phyloP scores from a whole-genome alignment of 2,113 vertebrate species.

The Hyla sarda region DNA sequence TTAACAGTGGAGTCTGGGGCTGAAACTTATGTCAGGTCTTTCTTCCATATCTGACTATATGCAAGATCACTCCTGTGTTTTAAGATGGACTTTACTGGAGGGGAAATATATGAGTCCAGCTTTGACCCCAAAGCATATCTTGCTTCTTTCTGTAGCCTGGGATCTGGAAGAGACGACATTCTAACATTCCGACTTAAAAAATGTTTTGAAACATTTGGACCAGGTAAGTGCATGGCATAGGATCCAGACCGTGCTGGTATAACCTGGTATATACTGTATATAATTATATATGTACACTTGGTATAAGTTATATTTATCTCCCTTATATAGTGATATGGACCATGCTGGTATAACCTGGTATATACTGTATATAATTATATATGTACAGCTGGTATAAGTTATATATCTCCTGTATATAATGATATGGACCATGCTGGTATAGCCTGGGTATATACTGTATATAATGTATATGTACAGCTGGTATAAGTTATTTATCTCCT shows the following conservation, averaged over 20 bases:
- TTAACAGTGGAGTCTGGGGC: not conserved
- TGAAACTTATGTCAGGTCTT: not conserved
- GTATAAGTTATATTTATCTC: too few relatives aligned
- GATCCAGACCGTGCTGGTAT: not conserved
- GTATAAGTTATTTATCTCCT: too few relatives aligned
- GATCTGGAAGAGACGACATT: conserved; percentile 33
- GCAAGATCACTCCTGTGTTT: not conserved
- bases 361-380: too few relatives aligned
- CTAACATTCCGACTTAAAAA: conserved; percentile 25
- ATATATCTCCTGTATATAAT: too few relatives aligned
- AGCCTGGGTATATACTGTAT: too few relatives aligned
- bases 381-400: too few relatives aligned
- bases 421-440: too few relatives aligned
- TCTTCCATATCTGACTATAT: not conserved
- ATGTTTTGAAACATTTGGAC: conserved; percentile 27
- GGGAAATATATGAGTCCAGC: conserved; percentile 36
- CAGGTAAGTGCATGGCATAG: not conserved
- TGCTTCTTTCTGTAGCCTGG: conserved; percentile 33
- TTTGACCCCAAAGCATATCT: conserved; percentile 45
- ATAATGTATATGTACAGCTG: too few relatives aligned
- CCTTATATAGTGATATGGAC: too few relatives aligned
- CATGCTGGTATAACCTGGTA: too few relatives aligned
- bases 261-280: too few relatives aligned
- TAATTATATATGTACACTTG: too few relatives aligned
- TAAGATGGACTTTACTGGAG: conserved; percentile 30